Conservation (phyloP, 2,113 vertebrate genomes). For the Hyperopisus bebe region DNA sequence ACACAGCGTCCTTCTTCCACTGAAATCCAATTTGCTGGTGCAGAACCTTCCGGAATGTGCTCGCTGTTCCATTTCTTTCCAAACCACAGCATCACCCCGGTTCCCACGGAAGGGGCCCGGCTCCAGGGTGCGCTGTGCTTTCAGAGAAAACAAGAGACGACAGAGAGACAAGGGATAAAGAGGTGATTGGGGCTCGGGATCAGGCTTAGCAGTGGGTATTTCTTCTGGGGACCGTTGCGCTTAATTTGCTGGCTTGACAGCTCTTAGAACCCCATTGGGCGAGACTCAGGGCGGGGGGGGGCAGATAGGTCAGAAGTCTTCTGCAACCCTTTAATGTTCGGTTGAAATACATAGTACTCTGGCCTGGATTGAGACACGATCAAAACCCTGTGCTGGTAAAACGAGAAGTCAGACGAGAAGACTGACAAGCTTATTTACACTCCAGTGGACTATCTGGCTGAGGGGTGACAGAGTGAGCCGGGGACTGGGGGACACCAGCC, state of each 20-base stretch:
- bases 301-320: neutral
- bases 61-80: conserved; percentile 38
- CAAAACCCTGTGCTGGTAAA: neutral
- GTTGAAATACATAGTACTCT: neutral
- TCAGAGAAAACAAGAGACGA: conserved; percentile 17
- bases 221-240: conserved; percentile 3
- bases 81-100: neutral
- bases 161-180: conserved; percentile 13
- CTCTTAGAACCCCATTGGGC: neutral
- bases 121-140: conserved; percentile 2
- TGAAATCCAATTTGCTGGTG: conserved; percentile 49
- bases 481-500: neutral
- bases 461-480: neutral
- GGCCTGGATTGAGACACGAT: neutral
- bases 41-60: conserved; percentile 36
- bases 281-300: neutral
- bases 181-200: conserved; percentile 9
- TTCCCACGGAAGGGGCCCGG: conserved; percentile 19
- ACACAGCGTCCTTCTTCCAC: conserved; percentile 35
- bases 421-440: neutral
- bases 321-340: neutral
- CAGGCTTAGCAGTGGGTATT: conserved; percentile 21
- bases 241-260: neutral
- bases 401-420: neutral
- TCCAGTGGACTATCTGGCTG: neutral